Evolutionary conservation across 1,140 invertebrate genomes (phyloP).

Genomic region (Babylonia areolata): DNA sequence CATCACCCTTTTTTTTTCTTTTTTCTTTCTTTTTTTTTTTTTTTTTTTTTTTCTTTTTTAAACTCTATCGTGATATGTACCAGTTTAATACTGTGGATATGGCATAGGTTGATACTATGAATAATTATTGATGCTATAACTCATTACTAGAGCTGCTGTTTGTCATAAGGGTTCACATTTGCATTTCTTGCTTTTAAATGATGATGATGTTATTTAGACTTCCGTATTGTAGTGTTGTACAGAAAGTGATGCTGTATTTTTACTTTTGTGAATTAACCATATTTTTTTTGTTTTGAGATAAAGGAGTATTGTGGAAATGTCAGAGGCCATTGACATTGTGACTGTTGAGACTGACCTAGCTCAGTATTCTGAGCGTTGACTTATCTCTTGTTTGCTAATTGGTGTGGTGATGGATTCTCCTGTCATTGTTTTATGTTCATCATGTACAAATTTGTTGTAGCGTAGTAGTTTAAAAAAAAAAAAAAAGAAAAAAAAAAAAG

Average conservation of each 20-base stretch:
- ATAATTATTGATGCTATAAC: background rate
- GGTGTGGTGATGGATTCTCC: slow-evolving; percentile 32
- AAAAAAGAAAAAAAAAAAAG: background rate
- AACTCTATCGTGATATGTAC: slow-evolving; percentile 5
- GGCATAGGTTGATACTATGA: background rate
- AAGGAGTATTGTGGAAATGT: slow-evolving; percentile 31
- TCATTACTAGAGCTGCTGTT: background rate
- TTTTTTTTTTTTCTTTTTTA: no score
- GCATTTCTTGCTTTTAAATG: background rate
- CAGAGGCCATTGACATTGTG: background rate
- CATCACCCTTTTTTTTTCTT: background rate
- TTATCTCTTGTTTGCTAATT: slow-evolving; percentile 16
- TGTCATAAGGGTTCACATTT: background rate
- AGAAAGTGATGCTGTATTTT: slow-evolving; percentile 29
- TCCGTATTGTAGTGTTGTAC: background rate
- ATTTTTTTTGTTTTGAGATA: slow-evolving; percentile 4
- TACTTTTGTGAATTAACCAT: background rate
- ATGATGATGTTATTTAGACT: background rate
- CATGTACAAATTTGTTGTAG: slow-evolving; percentile 17
- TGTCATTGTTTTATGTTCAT: slow-evolving; percentile 15
- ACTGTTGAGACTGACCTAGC: background rate
- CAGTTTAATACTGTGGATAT: background rate
- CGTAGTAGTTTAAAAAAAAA: background rate
- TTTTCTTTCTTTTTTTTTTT: no score
- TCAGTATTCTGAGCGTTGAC: slow-evolving; percentile 10